Base-by-base conservation (phyloP, 2,797 vertebrate species). In the Enteromius radiatus region DNA sequence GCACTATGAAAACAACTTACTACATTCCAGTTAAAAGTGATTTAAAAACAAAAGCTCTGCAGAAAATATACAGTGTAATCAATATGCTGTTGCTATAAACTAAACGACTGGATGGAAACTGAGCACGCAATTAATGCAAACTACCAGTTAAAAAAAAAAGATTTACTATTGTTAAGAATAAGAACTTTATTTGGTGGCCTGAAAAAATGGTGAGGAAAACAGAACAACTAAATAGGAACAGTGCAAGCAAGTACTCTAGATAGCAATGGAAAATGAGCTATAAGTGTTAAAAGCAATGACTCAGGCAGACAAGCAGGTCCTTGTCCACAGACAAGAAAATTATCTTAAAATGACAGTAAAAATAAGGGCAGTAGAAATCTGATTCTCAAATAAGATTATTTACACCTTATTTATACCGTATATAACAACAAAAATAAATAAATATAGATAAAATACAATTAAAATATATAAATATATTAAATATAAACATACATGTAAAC, bases 301-400 rank as follows among this genome's bases (percentile, higher is more conserved):
- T n/a, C 19, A 68, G 7, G 5, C 23, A 52, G 56, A 56, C 31
- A 65, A 23, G 65, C 21, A 61, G 36, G 28, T 31, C 21, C 75
- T n/a, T 43, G 61, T n/a, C 21, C 15, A 64, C 33, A 73, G 64
- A 15, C 14, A 81, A 26, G 15, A n/a, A 14, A 67, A 17, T 63
- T 56, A 56, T 61, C 81, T 61, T 83, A 49, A 70, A 28, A 59
- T 26, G 33, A 45, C 26, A 10, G 31, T n/a, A 14, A 47, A 61
- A 64, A 41, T 14, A 59, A 19, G 33, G 33, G 8, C 3, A 41
- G 63, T 26, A 80, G 56, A 19, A 26, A 26, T 83, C 86, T 85
- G 83, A 84, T 87, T 87, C 86, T 85, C 84, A 78, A 71, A 49
- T 19, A 56, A 41, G 63, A 3, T 17, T 15, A 71, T 17, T 49